These are phyloP conservation scores for Drosophila orosa DNA, from an alignment of 1,140 invertebrate species.

Conservation along the genomic window DNA sequence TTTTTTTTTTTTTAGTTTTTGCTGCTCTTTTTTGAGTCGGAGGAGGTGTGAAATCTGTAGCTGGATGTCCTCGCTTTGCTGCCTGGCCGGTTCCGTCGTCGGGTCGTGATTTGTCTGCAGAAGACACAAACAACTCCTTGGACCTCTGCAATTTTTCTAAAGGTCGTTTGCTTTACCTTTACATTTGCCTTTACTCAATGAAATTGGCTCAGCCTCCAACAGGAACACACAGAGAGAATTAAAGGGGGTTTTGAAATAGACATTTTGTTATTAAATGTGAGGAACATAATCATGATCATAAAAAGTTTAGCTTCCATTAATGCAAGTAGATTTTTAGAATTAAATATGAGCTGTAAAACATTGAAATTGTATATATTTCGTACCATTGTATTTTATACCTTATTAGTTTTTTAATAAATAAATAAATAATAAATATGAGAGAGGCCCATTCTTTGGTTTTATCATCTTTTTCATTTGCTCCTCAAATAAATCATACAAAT, in stretches of 20 bases:
- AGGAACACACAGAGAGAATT: constrained; percentile 2
- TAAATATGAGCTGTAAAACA: no score
- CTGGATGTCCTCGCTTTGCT: constrained; percentile 8
- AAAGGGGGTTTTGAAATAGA: background rate
- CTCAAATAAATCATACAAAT: background rate
- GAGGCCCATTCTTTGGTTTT: no score
- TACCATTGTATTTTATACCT: no score
- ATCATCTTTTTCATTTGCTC: background rate
- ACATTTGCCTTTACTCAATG: constrained; percentile 71
- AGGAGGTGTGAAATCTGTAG: constrained; percentile 66
- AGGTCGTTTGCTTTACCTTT: constrained; percentile 67
- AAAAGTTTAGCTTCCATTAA: background rate
- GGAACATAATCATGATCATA: background rate
- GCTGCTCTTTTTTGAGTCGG: background rate
- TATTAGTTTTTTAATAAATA: no score
- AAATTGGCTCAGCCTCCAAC: constrained; percentile 48
- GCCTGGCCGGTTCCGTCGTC: constrained; percentile 31
- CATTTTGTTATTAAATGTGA: background rate
- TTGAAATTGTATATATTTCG: no score
- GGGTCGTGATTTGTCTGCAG: constrained; percentile 77
- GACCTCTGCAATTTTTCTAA: constrained; percentile 59
- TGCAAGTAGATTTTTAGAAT: no score
- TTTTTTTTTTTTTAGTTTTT: background rate
- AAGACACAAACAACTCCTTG: constrained; percentile 40
- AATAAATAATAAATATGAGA: background rate